Base-by-base conservation (phyloP, 2,888 invertebrate species). In the Campopleginae sp. region DNA sequence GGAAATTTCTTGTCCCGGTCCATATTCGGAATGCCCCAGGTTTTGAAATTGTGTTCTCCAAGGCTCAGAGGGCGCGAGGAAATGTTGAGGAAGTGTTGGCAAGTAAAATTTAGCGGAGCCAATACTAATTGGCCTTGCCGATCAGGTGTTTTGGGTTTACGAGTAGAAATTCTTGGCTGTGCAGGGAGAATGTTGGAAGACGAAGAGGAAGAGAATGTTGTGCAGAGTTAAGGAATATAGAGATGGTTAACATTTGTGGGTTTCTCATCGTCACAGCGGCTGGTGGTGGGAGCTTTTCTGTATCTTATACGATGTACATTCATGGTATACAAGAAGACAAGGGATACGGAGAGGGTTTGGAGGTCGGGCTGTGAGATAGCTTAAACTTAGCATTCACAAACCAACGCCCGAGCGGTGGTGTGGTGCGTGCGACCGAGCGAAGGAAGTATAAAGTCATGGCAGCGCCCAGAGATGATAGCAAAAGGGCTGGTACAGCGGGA, bases 321-420 rank as follows among this genome's bases (percentile, higher is more conserved):
- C 54, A 72, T n/a, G 33, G 72, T 51, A 33, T 80, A 58, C 42
- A 66, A 58, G 27, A 46, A 44, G 72, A 42, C 44, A 44, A 58
- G 61, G 65, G 42, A 85, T 83, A 77, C 66, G 77, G 85, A 75
- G 83, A 74, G 87, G 63, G 58, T 63, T 63, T 75, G 75, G 42
- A 86, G 89, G 86, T 74, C 80, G 81, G 61, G 33, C 51, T 78
- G 75, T 78, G 88, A 91, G 90, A 91, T 90, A 91, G 90, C 91
- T 91, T 88, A 89, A 91, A 92, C 91, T 92, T 90, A 91, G 91
- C 90, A 91, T 92, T 91, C 92, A 90, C 90, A 89, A 91, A 91
- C 91, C 91, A 90, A 88, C 90, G 89, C 88, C 87, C 87, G 84
- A 86, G 79, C 88, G 86, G 85, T 61, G 87, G 82, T 82, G 83